Base-by-base conservation (phyloP, 2,113 vertebrate genomes). In the Podarcis muralis region DNA sequence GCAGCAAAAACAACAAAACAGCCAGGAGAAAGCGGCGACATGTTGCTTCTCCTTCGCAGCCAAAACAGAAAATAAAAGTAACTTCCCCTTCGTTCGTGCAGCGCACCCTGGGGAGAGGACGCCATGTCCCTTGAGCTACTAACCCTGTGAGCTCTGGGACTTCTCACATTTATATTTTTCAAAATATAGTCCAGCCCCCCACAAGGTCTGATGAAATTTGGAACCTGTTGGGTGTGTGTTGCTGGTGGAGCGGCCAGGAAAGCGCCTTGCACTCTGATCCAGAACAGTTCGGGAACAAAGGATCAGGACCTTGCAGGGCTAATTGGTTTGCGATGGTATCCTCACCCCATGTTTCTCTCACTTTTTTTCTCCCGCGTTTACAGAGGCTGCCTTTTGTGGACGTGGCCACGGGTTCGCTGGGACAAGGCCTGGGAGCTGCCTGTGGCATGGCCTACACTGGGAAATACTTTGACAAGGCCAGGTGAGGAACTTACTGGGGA, bases 371-470 rank as follows among this genome's bases (percentile, higher is more conserved):
- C 40, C 84, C 48, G 71, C 18, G 1, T 77, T 1, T 53, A 16
- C 92, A 98, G 98, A 98, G 97, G 97, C 96, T 98, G 62, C 94
- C 94, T 0, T 98, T 98, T 96, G 96, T 98, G 86, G 98, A 98
- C 8, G 97, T 98, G 76, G 97, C 97, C 6, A 97, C 97, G 1
- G 98, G 98, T 37, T 98, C 98, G 16, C 91, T 98, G 1, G 98
- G 98, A 13, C 98, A 98, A 85, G 98, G 98, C 8, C 93, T 98
- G 0, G 97, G 98, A 0, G 98, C 97, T 13, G 96, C 98, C 0
- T 98, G 98, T 20, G 98, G 98, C 2, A 98, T 98, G 98, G 98
- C 98, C 13, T 99, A 98, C 90, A 98, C 97, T 11, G 98, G 98
- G 80, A 98, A 98, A 93, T 66, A 98, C 91, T 98, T 98, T 84